A percentile compares a stretch with the other conserved stretches of the same genome.
These are phyloP conservation scores for Lycocerus yunnanus DNA, from an alignment of 2,888 invertebrate genomes.

Conservation along the genomic window DNA sequence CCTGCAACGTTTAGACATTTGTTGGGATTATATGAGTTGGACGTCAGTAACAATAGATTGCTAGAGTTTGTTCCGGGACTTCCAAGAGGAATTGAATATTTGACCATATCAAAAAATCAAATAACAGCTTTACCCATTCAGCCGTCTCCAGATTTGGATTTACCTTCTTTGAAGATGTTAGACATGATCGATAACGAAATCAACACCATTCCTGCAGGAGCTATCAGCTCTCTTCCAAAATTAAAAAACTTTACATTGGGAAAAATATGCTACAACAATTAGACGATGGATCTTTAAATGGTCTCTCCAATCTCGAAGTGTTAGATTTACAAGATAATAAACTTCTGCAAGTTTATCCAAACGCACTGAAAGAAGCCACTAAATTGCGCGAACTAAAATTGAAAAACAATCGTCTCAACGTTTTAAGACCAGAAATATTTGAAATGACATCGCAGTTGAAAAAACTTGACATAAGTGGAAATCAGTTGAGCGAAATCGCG, in stretches of 20 bases:
- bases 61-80: conserved; percentile 78
- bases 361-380: conserved; percentile 66
- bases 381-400: conserved; percentile 73
- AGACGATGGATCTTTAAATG: conserved; percentile 72
- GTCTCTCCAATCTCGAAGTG: conserved; percentile 70
- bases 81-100: conserved; percentile 76
- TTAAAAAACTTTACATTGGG: conserved; percentile 72
- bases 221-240: conserved; percentile 68
- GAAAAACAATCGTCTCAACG: conserved; percentile 75
- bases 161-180: conserved; percentile 73
- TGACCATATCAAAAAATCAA: conserved; percentile 73
- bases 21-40: conserved; percentile 76
- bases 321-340: conserved; percentile 78
- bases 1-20: conserved; percentile 78
- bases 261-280: conserved; percentile 73
- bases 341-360: conserved; percentile 67
- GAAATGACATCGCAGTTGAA: conserved; percentile 68
- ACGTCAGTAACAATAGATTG: conserved; percentile 73
- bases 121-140: conserved; percentile 68
- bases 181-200: conserved; percentile 79
- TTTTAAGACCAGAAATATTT: conserved; percentile 70
- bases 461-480: conserved; percentile 74
- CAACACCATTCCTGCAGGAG: conserved; percentile 68
- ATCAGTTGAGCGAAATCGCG: conserved; percentile 71
- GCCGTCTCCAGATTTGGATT: conserved; percentile 70